Evolutionary conservation across 2,888 invertebrate species (phyloP), one percentile per base, ranked within the genome.

Genomic region (Drosophila prostipennis): DNA sequence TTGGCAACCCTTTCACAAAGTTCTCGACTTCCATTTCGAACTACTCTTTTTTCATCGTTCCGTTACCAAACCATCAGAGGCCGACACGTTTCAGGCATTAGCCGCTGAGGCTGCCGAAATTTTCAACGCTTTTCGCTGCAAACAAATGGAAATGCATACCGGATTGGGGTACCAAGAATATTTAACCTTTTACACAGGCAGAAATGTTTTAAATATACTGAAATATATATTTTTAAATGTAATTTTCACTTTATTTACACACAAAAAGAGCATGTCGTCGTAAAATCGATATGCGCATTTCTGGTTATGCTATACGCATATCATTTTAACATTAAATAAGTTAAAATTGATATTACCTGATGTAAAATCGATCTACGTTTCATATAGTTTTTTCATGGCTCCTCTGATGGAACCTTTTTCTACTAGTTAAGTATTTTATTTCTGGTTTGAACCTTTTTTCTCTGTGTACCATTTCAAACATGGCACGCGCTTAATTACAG

Each of bases 1-100:
- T 52, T 45, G 58, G 32, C 61, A 58, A 48, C 58, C 63, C 63
- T 65, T 65, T 65, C 65, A 65, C 63, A 63, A 64, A n/a, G 32
- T 58, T 23, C 39, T 56, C 37, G 13, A 23, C 43, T 36, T 29
- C 37, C 49, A 14, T 42, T 43, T 16, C 40, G 32, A 42, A 48
- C 29, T 45, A 26, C 52, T 46, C 63, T 39, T 34, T 58, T 45
- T 42, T 36, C 3, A 3, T 23, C 14, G 16, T 48, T 39, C 26
- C 65, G 65, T 65, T 65, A 65, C 63, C 63, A 63, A 11, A 26
- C 63, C 63, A 65, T 65, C 63, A 65, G 46, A 45, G 39, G 45
- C 65, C 65, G 49, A 68, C 87, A 87, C 87, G 87, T 87, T 88
- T 87, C 81, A 68, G 75, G 76, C 89, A 87, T 87, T 87, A 87